These are phyloP conservation scores for Allophyes oxyacanthae DNA, from an alignment of 2,888 invertebrate species.

Conservation along the genomic window DNA sequence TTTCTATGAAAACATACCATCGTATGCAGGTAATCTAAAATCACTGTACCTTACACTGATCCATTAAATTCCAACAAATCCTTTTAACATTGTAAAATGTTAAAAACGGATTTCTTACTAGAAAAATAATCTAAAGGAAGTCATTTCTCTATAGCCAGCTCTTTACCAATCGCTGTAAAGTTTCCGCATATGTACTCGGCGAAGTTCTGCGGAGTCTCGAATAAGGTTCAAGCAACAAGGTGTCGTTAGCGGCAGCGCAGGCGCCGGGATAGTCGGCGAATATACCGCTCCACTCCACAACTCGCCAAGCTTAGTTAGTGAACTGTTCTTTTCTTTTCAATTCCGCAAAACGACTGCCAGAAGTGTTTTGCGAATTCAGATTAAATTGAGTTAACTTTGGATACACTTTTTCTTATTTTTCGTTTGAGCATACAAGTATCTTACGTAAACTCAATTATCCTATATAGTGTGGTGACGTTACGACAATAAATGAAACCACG, in stretches of 20 bases:
- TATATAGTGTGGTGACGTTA: too few species aligned
- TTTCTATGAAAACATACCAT: too few species aligned
- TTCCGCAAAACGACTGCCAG: slow-evolving; percentile 49
- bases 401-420: neutral
- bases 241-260: slow-evolving; percentile 58
- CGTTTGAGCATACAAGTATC: too few species aligned
- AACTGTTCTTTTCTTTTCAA: slow-evolving; percentile 75
- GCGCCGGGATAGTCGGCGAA: slow-evolving; percentile 3
- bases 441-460: too few species aligned
- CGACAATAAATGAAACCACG: too few species aligned
- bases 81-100: too few species aligned
- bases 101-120: slow-evolving; percentile 3
- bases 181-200: slow-evolving; percentile 45
- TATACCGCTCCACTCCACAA: slow-evolving; percentile 21
- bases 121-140: slow-evolving; percentile 23
- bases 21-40: too few species aligned
- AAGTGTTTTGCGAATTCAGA: slow-evolving; percentile 20
- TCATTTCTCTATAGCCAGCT: slow-evolving; percentile 26
- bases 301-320: slow-evolving; percentile 65
- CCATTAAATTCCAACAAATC: too few species aligned
- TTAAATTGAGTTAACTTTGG: slow-evolving; percentile 25
- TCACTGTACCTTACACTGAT: too few species aligned
- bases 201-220: slow-evolving; percentile 49
- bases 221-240: slow-evolving; percentile 64
- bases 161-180: slow-evolving; percentile 38